phyloP scores from a whole-genome alignment of 2,888 invertebrate genomes.

The Gymnoscelis rufifasciata region DNA sequence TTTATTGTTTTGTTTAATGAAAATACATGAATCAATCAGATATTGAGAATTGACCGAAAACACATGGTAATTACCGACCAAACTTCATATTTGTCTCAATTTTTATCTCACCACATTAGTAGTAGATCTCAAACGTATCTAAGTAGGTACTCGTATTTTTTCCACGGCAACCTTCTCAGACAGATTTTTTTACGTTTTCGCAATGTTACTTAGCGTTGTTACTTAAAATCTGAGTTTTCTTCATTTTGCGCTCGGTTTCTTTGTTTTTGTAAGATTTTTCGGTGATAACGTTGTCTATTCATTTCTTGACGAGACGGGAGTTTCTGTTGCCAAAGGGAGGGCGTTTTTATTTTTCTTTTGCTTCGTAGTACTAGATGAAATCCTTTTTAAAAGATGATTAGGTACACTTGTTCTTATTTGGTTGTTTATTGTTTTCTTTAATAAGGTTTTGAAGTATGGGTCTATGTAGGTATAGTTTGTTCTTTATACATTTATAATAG shows the following conservation, averaged over 20 bases:
- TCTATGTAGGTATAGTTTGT: too few species aligned
- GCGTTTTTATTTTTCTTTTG: background rate
- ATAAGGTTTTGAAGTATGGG: too few species aligned
- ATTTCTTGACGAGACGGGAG: constrained; percentile 1
- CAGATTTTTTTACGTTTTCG: constrained; percentile 42
- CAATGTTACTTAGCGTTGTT: constrained; percentile 39
- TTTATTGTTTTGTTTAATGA: too few species aligned
- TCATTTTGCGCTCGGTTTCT: constrained; percentile 34
- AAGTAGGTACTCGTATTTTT: constrained; percentile 42
- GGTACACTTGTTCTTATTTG: too few species aligned
- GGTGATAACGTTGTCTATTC: constrained; percentile 3
- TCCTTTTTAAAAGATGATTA: too few species aligned
- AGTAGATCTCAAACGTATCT: constrained; percentile 29
- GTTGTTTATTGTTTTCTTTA: too few species aligned
- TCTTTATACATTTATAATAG: too few species aligned
- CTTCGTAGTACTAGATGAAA: too few species aligned
- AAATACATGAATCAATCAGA: too few species aligned
- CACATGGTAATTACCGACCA: background rate
- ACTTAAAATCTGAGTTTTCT: constrained; percentile 41
- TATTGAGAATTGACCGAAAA: too few species aligned
- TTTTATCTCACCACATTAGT: constrained; percentile 26
- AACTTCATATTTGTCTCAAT: background rate
- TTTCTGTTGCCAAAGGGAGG: background rate
- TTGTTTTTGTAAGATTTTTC: constrained; percentile 25
- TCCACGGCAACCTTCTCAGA: constrained; percentile 42